phyloP scores from a whole-genome alignment of 2,113 vertebrate species.

The cattle (Bos taurus) region DNA sequence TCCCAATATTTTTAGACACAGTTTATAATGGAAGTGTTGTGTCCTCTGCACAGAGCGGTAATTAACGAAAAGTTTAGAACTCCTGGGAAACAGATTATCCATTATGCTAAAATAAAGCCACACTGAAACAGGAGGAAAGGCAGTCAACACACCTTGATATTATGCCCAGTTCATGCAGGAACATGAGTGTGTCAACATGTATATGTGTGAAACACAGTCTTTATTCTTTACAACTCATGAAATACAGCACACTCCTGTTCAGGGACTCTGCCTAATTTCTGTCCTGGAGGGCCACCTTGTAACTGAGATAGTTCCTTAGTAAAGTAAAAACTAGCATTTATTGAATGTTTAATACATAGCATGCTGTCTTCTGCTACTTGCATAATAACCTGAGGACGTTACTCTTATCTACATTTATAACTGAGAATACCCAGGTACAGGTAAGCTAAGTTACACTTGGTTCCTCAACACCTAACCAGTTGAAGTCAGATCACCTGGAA shows the following conservation, averaged over 20 bases:
- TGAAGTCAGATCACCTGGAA: not conserved
- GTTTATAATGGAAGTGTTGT: not conserved
- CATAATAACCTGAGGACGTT: not conserved
- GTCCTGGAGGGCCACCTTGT: not conserved
- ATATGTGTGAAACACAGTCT: not conserved
- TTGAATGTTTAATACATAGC: not conserved
- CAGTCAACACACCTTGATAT: not conserved
- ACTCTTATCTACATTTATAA: not conserved
- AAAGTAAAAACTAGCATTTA: constrained; percentile 7
- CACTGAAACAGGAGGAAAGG: not conserved
- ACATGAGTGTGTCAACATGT: not conserved
- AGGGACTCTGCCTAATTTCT: not conserved
- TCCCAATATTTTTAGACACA: not conserved
- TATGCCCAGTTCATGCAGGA: not conserved
- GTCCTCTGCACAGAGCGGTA: not conserved
- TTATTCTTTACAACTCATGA: not conserved
- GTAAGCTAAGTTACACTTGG: not conserved
- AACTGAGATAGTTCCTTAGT: not conserved
- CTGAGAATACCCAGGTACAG: not conserved
- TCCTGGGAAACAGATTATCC: not conserved
- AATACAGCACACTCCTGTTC: not conserved
- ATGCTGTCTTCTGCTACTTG: not conserved
- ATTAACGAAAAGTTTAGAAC: not conserved
- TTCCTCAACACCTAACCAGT: not conserved
- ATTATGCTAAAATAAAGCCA: not conserved